Conservation (phyloP, 2,888 invertebrate species). For the Amphiduros pacificus region DNA sequence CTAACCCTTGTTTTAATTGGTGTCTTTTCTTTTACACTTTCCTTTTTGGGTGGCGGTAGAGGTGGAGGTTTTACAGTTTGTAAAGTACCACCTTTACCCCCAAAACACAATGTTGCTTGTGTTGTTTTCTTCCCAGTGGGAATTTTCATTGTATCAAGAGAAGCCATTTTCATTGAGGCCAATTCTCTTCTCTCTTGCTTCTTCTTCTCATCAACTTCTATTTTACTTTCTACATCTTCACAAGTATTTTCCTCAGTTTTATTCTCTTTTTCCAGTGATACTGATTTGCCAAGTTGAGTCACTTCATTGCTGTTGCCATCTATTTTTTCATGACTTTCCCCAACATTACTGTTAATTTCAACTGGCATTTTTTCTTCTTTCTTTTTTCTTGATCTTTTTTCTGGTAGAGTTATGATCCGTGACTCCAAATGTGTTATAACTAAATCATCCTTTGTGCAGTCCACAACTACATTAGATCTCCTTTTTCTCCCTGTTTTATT, state of each 20-base stretch:
- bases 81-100: neutral
- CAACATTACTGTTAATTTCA: neutral
- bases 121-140: neutral
- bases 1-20: no score
- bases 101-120: neutral
- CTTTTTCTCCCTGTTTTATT: neutral
- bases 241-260: no score
- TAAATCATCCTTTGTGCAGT: neutral
- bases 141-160: neutral
- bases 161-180: no score
- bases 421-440: neutral
- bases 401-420: neutral
- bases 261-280: neutral
- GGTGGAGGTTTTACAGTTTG: no score
- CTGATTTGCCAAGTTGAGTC: neutral
- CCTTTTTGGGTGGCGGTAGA: no score
- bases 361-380: neutral
- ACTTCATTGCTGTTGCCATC: neutral
- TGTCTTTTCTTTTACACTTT: no score
- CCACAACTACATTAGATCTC: conserved; percentile 1
- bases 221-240: no score
- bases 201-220: neutral
- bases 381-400: neutral
- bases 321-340: neutral
- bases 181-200: neutral